phyloP scores from a whole-genome alignment of 2,113 vertebrate species.

The Thinocorus orbignyianus region DNA sequence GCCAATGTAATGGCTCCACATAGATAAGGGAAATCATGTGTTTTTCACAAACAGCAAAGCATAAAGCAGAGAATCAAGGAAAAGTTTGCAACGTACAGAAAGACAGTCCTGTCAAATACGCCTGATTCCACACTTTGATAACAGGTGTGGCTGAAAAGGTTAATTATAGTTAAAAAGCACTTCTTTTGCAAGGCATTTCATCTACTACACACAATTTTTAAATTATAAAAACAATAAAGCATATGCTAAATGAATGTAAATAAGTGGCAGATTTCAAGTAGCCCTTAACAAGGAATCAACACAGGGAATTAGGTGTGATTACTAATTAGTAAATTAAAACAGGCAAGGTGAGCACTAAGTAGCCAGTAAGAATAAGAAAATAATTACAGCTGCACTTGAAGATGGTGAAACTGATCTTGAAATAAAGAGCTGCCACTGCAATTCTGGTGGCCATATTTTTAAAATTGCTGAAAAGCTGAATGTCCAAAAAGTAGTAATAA shows the following conservation, averaged over 20 bases:
- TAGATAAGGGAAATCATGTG: constrained; percentile 43
- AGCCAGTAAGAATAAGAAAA: neutral
- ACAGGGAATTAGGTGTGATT: neutral
- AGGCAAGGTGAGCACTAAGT: neutral
- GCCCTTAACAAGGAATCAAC: neutral
- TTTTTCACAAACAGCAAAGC: neutral
- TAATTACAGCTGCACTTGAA: neutral
- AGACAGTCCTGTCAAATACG: neutral
- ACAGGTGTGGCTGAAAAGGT: neutral
- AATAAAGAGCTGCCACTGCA: neutral
- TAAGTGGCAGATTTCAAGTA: neutral
- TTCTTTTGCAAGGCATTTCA: neutral
- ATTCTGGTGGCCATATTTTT: neutral
- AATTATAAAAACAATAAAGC: neutral
- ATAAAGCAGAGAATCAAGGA: neutral
- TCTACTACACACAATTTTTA: neutral
- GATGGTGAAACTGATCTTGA: neutral
- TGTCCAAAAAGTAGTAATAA: neutral
- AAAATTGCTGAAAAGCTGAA: neutral
- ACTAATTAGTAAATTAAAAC: neutral
- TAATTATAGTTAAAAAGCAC: neutral
- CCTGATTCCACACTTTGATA: neutral
- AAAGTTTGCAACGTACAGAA: neutral
- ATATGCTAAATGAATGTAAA: neutral
- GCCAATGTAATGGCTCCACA: neutral